A percentile compares a stretch with the other conserved stretches of the same genome.
These are phyloP conservation scores for Colius striatus DNA, from an alignment of 2,113 vertebrate genomes.

Conservation along the genomic window DNA sequence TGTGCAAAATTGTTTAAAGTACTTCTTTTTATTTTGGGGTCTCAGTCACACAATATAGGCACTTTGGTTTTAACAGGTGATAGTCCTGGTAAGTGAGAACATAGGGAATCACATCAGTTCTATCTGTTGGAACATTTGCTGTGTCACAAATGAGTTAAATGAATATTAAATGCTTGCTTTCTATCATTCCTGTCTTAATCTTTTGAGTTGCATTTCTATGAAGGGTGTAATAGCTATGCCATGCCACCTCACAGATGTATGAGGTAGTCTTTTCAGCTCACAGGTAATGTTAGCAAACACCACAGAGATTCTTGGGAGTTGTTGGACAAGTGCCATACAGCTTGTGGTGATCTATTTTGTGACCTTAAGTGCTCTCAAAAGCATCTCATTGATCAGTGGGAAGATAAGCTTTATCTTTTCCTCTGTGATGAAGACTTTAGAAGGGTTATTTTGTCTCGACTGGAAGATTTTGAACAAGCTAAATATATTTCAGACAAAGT, in stretches of 20 bases:
- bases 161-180: neutral
- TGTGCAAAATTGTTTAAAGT: neutral
- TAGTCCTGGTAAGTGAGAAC: neutral
- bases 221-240: neutral
- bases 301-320: neutral
- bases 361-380: neutral
- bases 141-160: neutral
- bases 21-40: neutral
- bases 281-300: neutral
- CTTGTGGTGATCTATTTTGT: neutral
- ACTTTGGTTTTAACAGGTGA: neutral
- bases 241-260: neutral
- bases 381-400: neutral
- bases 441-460: neutral
- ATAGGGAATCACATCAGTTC: neutral
- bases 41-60: neutral
- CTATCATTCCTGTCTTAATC: neutral
- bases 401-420: neutral
- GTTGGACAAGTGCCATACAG: neutral
- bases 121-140: neutral
- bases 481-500: neutral
- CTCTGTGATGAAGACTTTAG: neutral
- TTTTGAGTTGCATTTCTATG: neutral
- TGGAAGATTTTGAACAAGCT: neutral
- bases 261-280: neutral